Percentiles rank a stretch among this genome's conserved stretches.
Evolutionary conservation across 2,888 invertebrate genomes (phyloP).

Genomic region (Podabrus alpinus): DNA sequence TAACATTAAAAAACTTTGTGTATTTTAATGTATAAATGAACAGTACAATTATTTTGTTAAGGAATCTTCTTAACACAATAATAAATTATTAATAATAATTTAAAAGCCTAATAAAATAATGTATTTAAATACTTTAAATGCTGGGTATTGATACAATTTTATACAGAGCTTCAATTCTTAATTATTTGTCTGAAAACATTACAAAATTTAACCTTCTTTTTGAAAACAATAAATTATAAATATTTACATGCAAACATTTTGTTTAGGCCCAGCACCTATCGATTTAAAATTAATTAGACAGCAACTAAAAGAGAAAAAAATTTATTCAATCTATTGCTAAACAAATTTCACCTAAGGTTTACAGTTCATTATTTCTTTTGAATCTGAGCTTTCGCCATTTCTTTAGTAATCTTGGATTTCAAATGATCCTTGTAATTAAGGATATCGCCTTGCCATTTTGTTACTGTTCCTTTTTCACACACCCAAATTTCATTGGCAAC

Average conservation of each 20-base stretch:
- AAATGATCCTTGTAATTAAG: constrained; percentile 94
- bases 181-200: background rate
- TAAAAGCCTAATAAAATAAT: background rate
- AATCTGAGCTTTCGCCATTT: constrained; percentile 58
- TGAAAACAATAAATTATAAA: background rate
- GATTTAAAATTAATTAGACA: background rate
- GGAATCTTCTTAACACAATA: background rate
- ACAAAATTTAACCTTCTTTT: background rate
- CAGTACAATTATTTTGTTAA: background rate
- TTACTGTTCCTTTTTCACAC: constrained; percentile 93
- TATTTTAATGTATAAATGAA: background rate
- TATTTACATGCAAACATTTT: background rate
- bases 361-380: constrained; percentile 44
- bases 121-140: background rate
- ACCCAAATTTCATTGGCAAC: constrained; percentile 99
- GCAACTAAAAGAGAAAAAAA: background rate
- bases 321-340: background rate
- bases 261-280: background rate
- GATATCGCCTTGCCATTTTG: constrained; percentile 97
- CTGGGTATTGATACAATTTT: background rate
- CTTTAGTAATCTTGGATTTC: constrained; percentile 82
- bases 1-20: background rate
- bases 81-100: background rate
- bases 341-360: constrained; percentile 20
- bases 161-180: background rate